Conservation (phyloP, 2,888 invertebrate genomes). For the Pinctada fucata region DNA sequence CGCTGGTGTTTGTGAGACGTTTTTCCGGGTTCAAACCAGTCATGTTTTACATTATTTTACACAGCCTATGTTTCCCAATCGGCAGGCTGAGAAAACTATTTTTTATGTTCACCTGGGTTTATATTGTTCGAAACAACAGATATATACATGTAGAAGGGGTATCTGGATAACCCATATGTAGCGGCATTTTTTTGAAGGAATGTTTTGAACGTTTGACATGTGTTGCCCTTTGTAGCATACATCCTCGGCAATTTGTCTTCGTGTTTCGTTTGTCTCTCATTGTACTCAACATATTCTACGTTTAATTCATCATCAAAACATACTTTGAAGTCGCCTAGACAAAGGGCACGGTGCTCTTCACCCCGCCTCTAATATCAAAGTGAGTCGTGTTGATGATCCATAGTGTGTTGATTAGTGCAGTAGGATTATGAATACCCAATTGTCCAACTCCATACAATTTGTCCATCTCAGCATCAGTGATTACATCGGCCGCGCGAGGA, state of each 20-base stretch:
- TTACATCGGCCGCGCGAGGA: background rate
- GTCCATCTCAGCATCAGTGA: background rate
- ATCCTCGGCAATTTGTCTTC: background rate
- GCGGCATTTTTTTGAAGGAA: too few relatives aligned
- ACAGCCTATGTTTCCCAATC: background rate
- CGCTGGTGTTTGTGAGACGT: conserved; percentile 2
- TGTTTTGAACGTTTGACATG: background rate
- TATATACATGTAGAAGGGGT: background rate
- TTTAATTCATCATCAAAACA: background rate
- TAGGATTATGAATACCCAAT: background rate
- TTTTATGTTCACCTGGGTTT: background rate
- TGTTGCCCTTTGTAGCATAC: background rate
- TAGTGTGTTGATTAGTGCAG: background rate
- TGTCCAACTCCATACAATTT: background rate
- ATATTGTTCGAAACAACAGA: background rate
- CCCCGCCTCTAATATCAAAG: background rate
- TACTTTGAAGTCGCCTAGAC: conserved; percentile 3
- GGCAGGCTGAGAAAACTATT: background rate
- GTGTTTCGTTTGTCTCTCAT: conserved; percentile 11
- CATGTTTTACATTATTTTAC: background rate
- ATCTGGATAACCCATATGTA: too few relatives aligned
- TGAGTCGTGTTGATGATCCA: conserved; percentile 2
- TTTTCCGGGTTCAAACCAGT: background rate
- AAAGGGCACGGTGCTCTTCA: background rate
- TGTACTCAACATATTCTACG: background rate